Evolutionary conservation across 2,888 invertebrate genomes (phyloP).

Genomic region (Drosophila percnosoma): DNA sequence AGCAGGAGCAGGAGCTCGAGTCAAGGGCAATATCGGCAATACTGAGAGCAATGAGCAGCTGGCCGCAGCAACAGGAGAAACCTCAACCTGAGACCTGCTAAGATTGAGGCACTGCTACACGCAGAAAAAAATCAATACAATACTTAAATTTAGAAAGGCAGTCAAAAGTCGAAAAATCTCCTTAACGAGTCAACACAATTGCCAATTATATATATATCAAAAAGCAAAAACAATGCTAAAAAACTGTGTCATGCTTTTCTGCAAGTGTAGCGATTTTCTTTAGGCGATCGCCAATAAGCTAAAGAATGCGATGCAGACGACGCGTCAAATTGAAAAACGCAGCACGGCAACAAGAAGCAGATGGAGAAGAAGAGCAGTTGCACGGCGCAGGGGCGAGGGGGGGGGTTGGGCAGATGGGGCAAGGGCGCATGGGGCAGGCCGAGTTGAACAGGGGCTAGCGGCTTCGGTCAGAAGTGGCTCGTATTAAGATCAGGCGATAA

Average conservation of each 20-base stretch:
- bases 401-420: not conserved
- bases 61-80: not conserved
- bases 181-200: not conserved
- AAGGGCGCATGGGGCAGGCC: not conserved
- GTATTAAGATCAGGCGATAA: constrained; percentile 84
- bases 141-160: not conserved
- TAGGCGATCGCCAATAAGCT: constrained; percentile 68
- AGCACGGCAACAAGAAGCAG: constrained; percentile 11
- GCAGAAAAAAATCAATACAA: not conserved
- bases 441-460: constrained; percentile 16
- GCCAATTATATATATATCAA: not conserved
- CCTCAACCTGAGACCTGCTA: constrained; percentile 1
- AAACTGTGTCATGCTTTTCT: not conserved
- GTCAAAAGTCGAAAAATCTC: not conserved
- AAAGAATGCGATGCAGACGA: constrained; percentile 69
- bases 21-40: constrained; percentile 57
- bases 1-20: constrained; percentile 37
- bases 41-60: not conserved
- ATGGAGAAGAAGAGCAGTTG: not conserved
- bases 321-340: constrained; percentile 76
- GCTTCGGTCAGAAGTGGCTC: constrained; percentile 72
- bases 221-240: not conserved
- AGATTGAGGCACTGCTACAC: not conserved
- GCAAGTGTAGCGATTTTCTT: constrained; percentile 15
- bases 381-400: not conserved